phyloP scores from a whole-genome alignment of 2,113 vertebrate species.

The Epinephelus lanceolatus region DNA sequence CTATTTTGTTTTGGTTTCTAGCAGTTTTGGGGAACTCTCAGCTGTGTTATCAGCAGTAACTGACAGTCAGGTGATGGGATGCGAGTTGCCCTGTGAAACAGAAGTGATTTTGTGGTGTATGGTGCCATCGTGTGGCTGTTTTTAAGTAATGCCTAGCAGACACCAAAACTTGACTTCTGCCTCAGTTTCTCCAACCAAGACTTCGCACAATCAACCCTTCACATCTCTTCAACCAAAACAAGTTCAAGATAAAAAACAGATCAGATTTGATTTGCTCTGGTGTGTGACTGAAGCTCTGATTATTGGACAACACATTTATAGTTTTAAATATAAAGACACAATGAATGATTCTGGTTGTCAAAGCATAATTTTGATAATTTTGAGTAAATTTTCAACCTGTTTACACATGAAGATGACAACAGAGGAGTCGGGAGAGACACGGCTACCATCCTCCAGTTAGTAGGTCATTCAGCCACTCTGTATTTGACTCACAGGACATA shows the following conservation, averaged over 20 bases:
- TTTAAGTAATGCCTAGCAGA: background rate
- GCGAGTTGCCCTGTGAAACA: background rate
- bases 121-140: slow-evolving; percentile 54
- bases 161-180: background rate
- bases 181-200: too few species aligned
- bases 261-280: background rate
- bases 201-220: background rate
- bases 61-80: background rate
- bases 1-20: background rate
- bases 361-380: background rate
- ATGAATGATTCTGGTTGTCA: background rate
- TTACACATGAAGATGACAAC: background rate
- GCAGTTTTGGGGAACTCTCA: background rate
- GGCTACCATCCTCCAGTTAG: background rate
- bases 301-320: background rate
- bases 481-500: slow-evolving; percentile 16
- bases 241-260: background rate
- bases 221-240: background rate
- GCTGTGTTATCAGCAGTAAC: background rate
- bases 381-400: background rate
- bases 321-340: background rate
- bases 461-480: background rate
- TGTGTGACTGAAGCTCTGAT: background rate
- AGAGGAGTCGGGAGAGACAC: too few species aligned
- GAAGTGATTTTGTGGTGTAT: slow-evolving; percentile 2